phyloP scores from a whole-genome alignment of 2,797 vertebrate species.

The Sitta carolinensis region DNA sequence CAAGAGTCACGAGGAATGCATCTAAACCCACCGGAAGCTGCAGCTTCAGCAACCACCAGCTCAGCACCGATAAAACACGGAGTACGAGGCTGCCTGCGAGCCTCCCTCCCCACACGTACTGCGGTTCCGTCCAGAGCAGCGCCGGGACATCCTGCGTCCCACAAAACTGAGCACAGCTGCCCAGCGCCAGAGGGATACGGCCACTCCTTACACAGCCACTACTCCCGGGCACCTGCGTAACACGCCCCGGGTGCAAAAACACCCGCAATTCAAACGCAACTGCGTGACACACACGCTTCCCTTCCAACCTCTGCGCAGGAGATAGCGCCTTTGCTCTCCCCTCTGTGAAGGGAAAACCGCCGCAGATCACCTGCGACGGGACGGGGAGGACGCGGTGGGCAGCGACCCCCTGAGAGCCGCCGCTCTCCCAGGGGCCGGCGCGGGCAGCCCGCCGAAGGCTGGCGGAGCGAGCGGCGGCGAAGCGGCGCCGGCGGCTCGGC shows the following conservation, averaged over 20 bases:
- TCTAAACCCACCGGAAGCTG: background rate
- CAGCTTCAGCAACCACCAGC: background rate
- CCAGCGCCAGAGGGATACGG: accelerated
- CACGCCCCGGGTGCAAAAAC: background rate
- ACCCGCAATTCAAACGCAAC: accelerated
- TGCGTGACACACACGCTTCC: background rate
- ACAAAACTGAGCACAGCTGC: background rate
- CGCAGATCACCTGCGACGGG: background rate
- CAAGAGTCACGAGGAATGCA: accelerated
- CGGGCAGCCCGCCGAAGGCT: background rate
- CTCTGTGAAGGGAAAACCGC: accelerated
- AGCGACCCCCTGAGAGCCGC: no score
- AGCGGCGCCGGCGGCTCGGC: accelerated
- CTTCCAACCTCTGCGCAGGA: background rate
- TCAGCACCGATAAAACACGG: accelerated
- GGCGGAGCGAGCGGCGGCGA: accelerated
- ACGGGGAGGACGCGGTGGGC: background rate
- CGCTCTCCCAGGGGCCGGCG: background rate
- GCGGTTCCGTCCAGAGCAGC: accelerated
- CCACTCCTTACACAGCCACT: background rate
- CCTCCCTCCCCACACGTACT: accelerated
- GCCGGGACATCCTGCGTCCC: background rate
- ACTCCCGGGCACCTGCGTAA: background rate
- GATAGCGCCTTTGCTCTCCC: accelerated
- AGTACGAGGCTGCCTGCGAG: accelerated